Evolutionary conservation across 1,140 invertebrate species (phyloP).

Genomic region (Druon quercuslanigerum): DNA sequence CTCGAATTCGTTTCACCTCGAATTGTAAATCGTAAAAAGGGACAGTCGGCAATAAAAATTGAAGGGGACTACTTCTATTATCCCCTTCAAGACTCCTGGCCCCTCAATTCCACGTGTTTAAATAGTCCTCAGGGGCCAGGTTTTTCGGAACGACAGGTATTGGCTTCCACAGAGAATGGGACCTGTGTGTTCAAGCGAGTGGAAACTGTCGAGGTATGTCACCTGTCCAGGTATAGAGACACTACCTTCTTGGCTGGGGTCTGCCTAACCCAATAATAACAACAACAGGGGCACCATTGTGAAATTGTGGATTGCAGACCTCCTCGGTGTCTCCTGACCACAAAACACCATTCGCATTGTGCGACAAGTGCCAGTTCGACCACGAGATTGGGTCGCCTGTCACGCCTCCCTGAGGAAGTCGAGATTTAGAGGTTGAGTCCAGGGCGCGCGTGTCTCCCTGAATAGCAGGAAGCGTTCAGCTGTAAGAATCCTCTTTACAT

Average conservation of each 20-base stretch:
- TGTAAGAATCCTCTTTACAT: neutral
- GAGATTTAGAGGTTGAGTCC: conserved; percentile 39
- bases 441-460: conserved; percentile 31
- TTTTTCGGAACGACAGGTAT: neutral
- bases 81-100: conserved; percentile 35
- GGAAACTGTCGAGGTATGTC: conserved; percentile 49
- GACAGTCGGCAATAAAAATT: conserved; percentile 32
- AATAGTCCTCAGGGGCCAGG: too few relatives aligned
- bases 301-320: conserved; percentile 27
- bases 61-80: conserved; percentile 41
- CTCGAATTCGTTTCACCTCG: conserved; percentile 17
- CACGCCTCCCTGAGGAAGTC: conserved; percentile 44
- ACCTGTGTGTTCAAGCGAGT: conserved; percentile 35
- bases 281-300: conserved; percentile 43
- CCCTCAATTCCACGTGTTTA: neutral
- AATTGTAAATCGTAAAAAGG: conserved; percentile 38
- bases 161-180: neutral
- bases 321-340: conserved; percentile 46
- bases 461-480: neutral
- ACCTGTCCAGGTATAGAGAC: conserved; percentile 41
- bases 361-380: conserved; percentile 51
- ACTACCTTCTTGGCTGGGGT: neutral
- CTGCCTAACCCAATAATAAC: conserved; percentile 45
- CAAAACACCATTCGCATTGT: conserved; percentile 50
- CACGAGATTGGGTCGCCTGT: conserved; percentile 47